Conservation (phyloP, 2,797 vertebrate genomes). For the Euthynnus affinis region DNA sequence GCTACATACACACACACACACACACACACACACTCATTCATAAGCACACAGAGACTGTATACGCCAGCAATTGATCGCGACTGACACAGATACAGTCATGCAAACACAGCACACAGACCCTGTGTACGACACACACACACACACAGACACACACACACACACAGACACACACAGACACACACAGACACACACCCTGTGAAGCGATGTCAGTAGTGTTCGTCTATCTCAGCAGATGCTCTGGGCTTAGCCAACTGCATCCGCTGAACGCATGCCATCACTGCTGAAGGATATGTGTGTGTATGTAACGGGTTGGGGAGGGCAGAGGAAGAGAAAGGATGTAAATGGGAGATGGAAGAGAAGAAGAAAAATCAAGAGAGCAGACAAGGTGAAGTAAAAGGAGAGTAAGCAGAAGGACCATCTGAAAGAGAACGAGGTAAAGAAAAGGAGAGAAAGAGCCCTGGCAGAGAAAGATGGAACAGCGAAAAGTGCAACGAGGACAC, state of each 20-base stretch:
- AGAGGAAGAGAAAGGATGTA: conserved; percentile 38
- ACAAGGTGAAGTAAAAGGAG: conserved; percentile 31
- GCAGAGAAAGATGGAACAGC: conserved; percentile 49
- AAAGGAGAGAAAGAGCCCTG: not conserved
- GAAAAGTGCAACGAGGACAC: conserved; percentile 74
- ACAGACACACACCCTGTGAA: conserved; percentile 32
- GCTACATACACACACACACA: not conserved
- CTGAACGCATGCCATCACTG: conserved; percentile 71
- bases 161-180: conserved; percentile 31
- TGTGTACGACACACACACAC: conserved; percentile 16
- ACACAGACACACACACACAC: conserved; percentile 13
- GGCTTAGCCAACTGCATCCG: conserved; percentile 71
- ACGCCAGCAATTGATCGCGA: conserved; percentile 41
- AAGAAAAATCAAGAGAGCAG: conserved; percentile 27
- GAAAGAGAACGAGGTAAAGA: conserved; percentile 14
- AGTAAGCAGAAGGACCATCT: conserved; percentile 22
- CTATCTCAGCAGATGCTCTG: conserved; percentile 72
- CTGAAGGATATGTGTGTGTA: conserved; percentile 55
- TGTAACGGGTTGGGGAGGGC: conserved; percentile 22
- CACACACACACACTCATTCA: conserved; percentile 65
- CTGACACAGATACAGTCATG: conserved; percentile 56
- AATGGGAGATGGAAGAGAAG: conserved; percentile 25
- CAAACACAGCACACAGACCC: conserved; percentile 36
- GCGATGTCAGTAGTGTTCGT: conserved; percentile 57
- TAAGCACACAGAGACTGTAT: conserved; percentile 57